Conservation (phyloP, 2,113 vertebrate genomes). For the Salvelinus fontinalis region DNA sequence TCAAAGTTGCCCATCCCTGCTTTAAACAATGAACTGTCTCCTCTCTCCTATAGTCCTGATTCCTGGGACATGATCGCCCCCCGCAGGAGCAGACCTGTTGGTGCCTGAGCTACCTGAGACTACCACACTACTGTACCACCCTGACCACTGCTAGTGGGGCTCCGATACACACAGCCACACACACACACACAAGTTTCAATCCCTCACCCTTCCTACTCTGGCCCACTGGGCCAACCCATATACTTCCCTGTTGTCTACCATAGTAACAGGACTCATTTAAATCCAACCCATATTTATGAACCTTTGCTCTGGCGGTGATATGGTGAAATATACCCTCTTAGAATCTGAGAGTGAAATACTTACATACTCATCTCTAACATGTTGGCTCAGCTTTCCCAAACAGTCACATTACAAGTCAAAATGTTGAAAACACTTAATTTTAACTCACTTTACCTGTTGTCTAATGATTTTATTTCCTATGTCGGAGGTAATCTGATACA, state of each 20-base stretch:
- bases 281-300: constrained; percentile 18
- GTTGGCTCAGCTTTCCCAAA: too few relatives aligned
- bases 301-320: constrained; percentile 9
- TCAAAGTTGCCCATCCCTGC: too few relatives aligned
- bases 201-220: background rate
- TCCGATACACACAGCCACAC: constrained; percentile 1
- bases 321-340: background rate
- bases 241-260: constrained; percentile 1
- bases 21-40: background rate
- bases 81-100: constrained; percentile 56
- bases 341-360: too few relatives aligned
- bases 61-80: constrained; percentile 51
- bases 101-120: constrained; percentile 42
- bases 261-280: constrained; percentile 34
- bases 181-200: background rate
- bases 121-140: constrained; percentile 28
- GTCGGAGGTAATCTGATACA: too few relatives aligned
- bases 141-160: constrained; percentile 37
- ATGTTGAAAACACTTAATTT: too few relatives aligned
- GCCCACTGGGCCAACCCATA: background rate
- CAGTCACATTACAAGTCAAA: too few relatives aligned
- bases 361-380: too few relatives aligned
- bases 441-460: too few relatives aligned
- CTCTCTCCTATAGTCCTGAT: constrained; percentile 66
- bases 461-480: too few relatives aligned